Evolutionary conservation across 2,797 vertebrate genomes (phyloP), one percentile per base, ranked within the genome.

Genomic region (Poeciliopsis presidionis): DNA sequence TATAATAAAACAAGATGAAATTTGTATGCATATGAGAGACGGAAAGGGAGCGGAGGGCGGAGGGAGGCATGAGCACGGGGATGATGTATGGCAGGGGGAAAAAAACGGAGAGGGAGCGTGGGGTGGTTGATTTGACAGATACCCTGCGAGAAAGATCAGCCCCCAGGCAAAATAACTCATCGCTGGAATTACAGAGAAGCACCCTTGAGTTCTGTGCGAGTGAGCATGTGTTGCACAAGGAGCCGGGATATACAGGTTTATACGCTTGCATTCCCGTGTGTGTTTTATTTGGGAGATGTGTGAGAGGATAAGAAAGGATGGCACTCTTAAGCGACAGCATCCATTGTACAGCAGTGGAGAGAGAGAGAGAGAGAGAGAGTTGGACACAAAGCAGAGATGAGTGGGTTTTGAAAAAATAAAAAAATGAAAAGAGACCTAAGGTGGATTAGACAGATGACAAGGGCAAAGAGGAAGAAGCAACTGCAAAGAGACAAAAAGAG

Each of bases 151-250:
- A 83, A 92, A 90, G 84, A 77, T 78, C n/a, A 7, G 75, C 87
- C 86, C 87, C 41, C 74, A 84, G 86, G 91, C 87, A 81, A 89
- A 91, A 92, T 87, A 91, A 89, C 88, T 92, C 87, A 87, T 86
- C 70, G 41, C 76, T 84, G 72, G 80, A 81, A 86, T 87, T 80
- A 89, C 80, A 92, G 78, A 72, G 75, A 73, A 79, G 80, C 73
- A 57, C 45, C 28, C 74, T 84, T 20, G n/a, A 43, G 78, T 46
- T 75, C 72, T 82, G 81, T 9, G 72, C 51, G 72, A 76, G 74
- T 63, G 73, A n/a, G 74, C 39, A 78, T 79, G 67, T 25, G 55
- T 76, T 46, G 74, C 51, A 78, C 51, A 51, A 59, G 73, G 71
- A 69, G 67, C 8, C 63, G 16, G 75, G 49, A 51, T 51, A 77